Conservation (phyloP, 2,797 vertebrate species). For the Gadopsis bispinosus region DNA sequence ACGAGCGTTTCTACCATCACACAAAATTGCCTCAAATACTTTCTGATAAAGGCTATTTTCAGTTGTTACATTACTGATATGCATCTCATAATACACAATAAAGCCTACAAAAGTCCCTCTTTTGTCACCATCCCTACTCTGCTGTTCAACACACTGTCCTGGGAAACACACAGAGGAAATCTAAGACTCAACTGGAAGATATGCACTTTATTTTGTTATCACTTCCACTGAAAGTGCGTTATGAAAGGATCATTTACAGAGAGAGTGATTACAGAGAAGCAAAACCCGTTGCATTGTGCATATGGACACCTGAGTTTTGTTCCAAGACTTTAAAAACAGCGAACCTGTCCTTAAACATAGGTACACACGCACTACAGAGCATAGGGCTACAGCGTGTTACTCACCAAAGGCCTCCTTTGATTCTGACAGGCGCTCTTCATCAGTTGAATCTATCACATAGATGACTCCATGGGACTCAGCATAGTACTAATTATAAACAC, state of each 20-base stretch:
- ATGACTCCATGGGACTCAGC: conserved; percentile 97
- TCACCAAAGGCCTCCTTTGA: conserved; percentile 96
- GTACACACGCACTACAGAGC: background rate
- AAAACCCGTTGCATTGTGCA: background rate
- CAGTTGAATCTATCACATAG: conserved; percentile 97
- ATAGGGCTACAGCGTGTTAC: conserved; percentile 35
- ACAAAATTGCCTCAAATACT: background rate
- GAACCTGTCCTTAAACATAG: background rate
- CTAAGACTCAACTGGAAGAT: too few species aligned
- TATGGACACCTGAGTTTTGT: background rate
- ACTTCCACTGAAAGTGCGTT: background rate
- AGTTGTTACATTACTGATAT: background rate
- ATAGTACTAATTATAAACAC: conserved; percentile 88
- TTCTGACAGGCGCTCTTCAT: conserved; percentile 92
- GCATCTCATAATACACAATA: background rate
- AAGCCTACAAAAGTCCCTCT: too few species aligned
- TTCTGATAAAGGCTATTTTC: background rate
- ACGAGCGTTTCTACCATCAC: background rate
- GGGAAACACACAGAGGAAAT: background rate
- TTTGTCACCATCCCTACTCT: background rate
- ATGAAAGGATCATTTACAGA: background rate
- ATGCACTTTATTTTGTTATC: too few species aligned
- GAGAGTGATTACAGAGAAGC: background rate
- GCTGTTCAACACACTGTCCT: background rate
- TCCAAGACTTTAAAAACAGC: background rate